Evolutionary conservation across 1,140 invertebrate genomes (phyloP), one percentile per base, ranked within the genome.

Genomic region (Drosophila lacertosa): DNA sequence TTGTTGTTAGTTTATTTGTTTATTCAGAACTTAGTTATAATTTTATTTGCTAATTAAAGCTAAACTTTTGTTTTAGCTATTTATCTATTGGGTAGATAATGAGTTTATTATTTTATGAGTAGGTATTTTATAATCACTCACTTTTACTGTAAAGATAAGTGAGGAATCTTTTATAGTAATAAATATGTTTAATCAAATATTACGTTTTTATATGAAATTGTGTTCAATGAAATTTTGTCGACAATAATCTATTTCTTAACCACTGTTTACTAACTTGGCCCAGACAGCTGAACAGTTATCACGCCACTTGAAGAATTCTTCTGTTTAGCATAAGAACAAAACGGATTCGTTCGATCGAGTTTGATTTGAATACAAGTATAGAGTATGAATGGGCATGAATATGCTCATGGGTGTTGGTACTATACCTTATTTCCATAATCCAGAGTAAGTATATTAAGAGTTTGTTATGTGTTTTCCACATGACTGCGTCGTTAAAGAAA

Each of bases 391-490:
- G n/a, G n/a, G n/a, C n/a, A n/a, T n/a, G n/a, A n/a, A n/a, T n/a
- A n/a, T n/a, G n/a, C n/a, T 48, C 9, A 13, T 48, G 18, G 32
- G 20, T 15, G 6, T 64, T 59, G 55, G 29, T 65, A 84, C 79
- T 84, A 72, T 86, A 90, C 89, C 89, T 90, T 89, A 90, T 90
- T 90, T 90, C 82, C 89, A 90, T 90, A 74, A 90, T 90, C 89
- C 89, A 90, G 80, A 90, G 82, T 65, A 90, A 74, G 71, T 88
- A 90, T 69, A 90, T 90, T 76, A 90, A 89, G 55, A 90, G 79
- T 77, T 90, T 90, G 82, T 90, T 90, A 80, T 82, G 84, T 83
- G 81, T 89, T 81, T 88, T 89, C 89, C 81, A 90, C 89, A 90
- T 90, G 75, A 77, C 76, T 73, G 64, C 68, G 65, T 70, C 74